Base-by-base conservation (phyloP, 1,140 invertebrate species). In the Sesamia nonagrioides region DNA sequence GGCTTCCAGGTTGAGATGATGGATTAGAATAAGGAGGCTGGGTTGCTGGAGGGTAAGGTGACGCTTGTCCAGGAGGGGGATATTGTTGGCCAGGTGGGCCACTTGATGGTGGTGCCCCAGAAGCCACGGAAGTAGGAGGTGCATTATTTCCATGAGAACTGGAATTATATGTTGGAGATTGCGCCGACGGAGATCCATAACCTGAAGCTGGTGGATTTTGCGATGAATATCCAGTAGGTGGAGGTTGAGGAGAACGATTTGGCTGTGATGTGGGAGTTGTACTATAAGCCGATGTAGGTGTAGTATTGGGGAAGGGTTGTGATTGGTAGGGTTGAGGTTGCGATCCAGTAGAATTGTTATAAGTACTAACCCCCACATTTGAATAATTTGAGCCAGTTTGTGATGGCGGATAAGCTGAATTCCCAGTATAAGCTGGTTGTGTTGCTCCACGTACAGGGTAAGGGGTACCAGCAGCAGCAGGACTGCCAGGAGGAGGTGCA, bases 21-120 rank as follows among this genome's bases (percentile, higher is more conserved):
- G 94, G 94, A 85, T 95, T 95, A n/a, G 95, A 95, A 83, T 95
- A 95, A 21, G 94, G 93, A 21, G 94, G 94, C 83, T 95, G 95
- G 68, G 88, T 85, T 13, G 91, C 87, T n/a, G 93, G 89, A 5
- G 94, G 93, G 83, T 95, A 95, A 13, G 92, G 90, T 3, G 94
- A 91, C 33, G 92, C 91, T 77, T 94, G 94, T 1, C 92, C 91
- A 13, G 94, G 85, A 27, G 93, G 90, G 7, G 94, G 91, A 71
- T 95, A 95, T 56, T 95, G 90, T 74, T 94, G 93, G 18, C 86
- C 85, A 52, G 90, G 80, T 8, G 90, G 89, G 48, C 89, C 90
- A 77, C 86, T 88, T 48, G 88, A 84, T 37, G 91, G 37, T 9
- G 92, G 85, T 0, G 84, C 84, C 6, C 92, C 90, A 35, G 91